Evolutionary conservation across 2,797 vertebrate species (phyloP).

Genomic region (Anableps anableps): DNA sequence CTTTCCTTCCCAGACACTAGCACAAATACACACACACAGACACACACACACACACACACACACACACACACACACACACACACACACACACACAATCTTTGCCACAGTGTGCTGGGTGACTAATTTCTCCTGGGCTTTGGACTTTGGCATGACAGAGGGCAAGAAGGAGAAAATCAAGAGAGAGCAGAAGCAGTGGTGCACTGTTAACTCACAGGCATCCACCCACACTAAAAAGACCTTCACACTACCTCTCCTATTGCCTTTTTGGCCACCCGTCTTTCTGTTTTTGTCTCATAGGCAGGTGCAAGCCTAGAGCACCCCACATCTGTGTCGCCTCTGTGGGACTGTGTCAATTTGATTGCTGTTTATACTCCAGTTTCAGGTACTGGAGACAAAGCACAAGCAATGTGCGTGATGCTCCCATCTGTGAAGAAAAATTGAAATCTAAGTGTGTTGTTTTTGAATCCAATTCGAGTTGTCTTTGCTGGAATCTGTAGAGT

Average conservation of each 20-base stretch:
- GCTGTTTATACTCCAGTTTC: slow-evolving; percentile 59
- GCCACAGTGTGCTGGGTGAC: slow-evolving; percentile 62
- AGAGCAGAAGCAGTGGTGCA: slow-evolving; percentile 55
- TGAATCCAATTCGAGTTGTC: slow-evolving; percentile 66
- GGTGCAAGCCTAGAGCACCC: slow-evolving; percentile 42
- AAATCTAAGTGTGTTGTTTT: slow-evolving; percentile 67
- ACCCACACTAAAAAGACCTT: slow-evolving; percentile 60
- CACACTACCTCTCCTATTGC: slow-evolving; percentile 59
- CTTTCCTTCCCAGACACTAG: slow-evolving; percentile 41
- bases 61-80: slow-evolving; percentile 22
- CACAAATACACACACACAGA: slow-evolving; percentile 17
- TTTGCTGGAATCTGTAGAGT: slow-evolving; percentile 60
- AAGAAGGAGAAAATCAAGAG: slow-evolving; percentile 69
- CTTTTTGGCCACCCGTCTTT: slow-evolving; percentile 42
- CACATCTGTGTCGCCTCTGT: slow-evolving; percentile 31
- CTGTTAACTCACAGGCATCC: slow-evolving; percentile 64
- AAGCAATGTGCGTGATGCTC: slow-evolving; percentile 44
- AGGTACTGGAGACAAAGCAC: slow-evolving; percentile 59
- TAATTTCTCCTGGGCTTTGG: slow-evolving; percentile 84
- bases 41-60: slow-evolving; percentile 19
- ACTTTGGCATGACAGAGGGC: slow-evolving; percentile 63
- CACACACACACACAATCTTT: slow-evolving; percentile 38
- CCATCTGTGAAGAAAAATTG: slow-evolving; percentile 63
- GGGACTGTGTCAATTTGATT: slow-evolving; percentile 56
- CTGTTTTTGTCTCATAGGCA: slow-evolving; percentile 45